Evolutionary conservation across 2,888 invertebrate genomes (phyloP).

Genomic region (Synergus itoensis): DNA sequence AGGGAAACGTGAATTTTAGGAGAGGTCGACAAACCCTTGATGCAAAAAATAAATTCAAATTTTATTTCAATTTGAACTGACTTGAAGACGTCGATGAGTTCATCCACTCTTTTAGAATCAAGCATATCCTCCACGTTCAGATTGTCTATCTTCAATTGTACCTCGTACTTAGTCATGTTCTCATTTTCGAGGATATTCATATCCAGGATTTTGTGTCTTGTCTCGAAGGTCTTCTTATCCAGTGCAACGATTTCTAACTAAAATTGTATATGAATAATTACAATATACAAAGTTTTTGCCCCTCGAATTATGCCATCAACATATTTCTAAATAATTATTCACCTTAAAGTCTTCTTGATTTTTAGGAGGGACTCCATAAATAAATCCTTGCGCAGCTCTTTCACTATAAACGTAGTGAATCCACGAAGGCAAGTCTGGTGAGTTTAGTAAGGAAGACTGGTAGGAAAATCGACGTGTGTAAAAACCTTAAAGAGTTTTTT

Average conservation of each 20-base stretch:
- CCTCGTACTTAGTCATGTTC: constrained; percentile 85
- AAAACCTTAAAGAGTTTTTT: constrained; percentile 17
- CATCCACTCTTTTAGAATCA: constrained; percentile 85
- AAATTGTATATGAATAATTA: constrained; percentile 60
- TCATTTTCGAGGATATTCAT: constrained; percentile 84
- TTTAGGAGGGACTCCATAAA: constrained; percentile 91
- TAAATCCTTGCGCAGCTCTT: constrained; percentile 87
- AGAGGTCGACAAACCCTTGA: not conserved
- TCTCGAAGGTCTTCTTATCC: constrained; percentile 89
- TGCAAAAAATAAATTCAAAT: constrained; percentile 26
- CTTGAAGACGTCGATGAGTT: constrained; percentile 87
- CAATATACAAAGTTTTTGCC: too few species aligned
- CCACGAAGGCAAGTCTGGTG: constrained; percentile 93
- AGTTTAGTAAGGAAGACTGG: constrained; percentile 86
- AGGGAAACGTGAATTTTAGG: not conserved
- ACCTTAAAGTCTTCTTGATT: constrained; percentile 79
- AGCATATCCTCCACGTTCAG: constrained; percentile 93
- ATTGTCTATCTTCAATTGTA: constrained; percentile 93
- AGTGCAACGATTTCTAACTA: constrained; percentile 88
- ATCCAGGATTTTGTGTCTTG: constrained; percentile 82
- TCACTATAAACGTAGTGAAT: constrained; percentile 90
- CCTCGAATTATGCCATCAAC: too few species aligned
- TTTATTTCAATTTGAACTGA: constrained; percentile 48
- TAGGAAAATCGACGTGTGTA: constrained; percentile 81
- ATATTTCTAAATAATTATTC: constrained; percentile 41